Percentiles rank a stretch among this genome's conserved stretches.
Evolutionary conservation across 2,113 vertebrate genomes (phyloP).

Genomic region (Corvus cornix): DNA sequence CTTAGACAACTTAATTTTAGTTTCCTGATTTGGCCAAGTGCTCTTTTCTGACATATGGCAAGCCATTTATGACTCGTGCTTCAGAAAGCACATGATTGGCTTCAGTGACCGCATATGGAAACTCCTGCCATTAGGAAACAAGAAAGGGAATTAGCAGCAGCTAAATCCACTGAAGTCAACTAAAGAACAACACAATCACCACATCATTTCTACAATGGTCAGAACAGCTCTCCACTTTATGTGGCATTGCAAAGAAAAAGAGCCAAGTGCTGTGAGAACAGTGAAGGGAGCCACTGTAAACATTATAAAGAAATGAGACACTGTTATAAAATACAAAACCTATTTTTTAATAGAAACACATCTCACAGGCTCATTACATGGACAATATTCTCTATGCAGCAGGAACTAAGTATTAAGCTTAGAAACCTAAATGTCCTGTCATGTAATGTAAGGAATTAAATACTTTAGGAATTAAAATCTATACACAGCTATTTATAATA

Average conservation of each 20-base stretch:
- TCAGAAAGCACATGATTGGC: background rate
- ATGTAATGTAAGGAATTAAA: background rate
- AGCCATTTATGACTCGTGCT: background rate
- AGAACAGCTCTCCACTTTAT: background rate
- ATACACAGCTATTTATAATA: background rate
- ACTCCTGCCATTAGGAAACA: background rate
- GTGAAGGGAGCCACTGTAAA: background rate
- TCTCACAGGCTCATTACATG: background rate
- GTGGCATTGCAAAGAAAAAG: background rate
- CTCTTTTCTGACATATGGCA: background rate
- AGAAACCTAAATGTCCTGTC: background rate
- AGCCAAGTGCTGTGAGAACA: background rate
- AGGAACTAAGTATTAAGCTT: background rate
- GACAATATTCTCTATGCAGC: background rate
- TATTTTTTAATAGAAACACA: background rate
- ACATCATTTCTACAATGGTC: background rate
- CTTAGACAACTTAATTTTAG: background rate
- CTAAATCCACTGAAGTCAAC: background rate
- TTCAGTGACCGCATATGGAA: background rate
- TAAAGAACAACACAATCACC: background rate
- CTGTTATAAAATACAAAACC: background rate
- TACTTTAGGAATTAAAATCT: background rate
- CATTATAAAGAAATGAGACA: background rate
- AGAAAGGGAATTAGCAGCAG: background rate
- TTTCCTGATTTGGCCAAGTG: background rate